Base-by-base conservation (phyloP, 2,797 vertebrate genomes). In the Ptychobarbus kaznakovi region DNA sequence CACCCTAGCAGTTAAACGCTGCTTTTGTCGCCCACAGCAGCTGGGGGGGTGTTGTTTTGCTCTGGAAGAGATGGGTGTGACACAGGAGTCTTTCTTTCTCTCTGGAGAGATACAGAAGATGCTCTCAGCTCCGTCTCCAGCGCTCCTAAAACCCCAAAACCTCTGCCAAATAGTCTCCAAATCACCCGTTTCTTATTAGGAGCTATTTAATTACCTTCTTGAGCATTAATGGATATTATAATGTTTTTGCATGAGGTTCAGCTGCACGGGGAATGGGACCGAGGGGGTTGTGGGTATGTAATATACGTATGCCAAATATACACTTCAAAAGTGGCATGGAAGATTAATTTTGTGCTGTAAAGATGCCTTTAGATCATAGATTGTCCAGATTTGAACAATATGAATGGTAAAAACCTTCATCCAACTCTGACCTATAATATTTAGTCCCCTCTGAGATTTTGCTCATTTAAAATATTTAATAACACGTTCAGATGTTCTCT, bases 31-130 rank as follows among this genome's bases (percentile, higher is more conserved):
- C n/a, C 56, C 38, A 22, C 22, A 2, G 15, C 44, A 9, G 73
- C 22, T 12, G 44, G 49, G 10, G 38, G 35, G 82, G n/a, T 84
- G 82, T 84, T 84, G 82, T 84, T 84, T 77, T 68, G 1, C 32
- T 69, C n/a, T 68, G 28, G 32, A 9, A 28, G 58, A 69, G 25
- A 74, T 77, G 74, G 82, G 82, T 65, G 74, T 76, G 73, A 56
- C 82, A 42, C 58, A 15, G 12, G 42, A 65, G 13, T 25, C n/a
- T 83, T 51, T 65, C 32, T 56, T 16, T 51, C 49, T 51, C 28
- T 7, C 81, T 22, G 16, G 61, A 68, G 74, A 61, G 58, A 77
- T 13, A 83, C 46, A 65, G 58, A 80, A 12, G 73, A 46, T 2
- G 82, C 28, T 58, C 38, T 72, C 51, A 32, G 18, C 3, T 73